Evolutionary conservation across 2,113 vertebrate genomes (phyloP).

Genomic region (Pluvialis apricaria): DNA sequence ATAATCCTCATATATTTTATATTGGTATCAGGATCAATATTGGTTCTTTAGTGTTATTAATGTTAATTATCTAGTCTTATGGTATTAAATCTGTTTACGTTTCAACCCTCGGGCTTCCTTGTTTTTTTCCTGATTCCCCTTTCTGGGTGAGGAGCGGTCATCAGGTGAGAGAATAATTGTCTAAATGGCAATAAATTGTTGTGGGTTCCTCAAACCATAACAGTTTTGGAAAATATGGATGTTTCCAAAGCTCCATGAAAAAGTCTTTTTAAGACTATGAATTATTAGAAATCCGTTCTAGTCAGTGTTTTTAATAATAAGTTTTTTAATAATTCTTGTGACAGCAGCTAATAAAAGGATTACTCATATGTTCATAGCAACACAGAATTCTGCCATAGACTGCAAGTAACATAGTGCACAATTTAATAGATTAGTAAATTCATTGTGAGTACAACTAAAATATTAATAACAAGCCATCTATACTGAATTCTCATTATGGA

Average conservation of each 20-base stretch:
- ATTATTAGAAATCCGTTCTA: neutral
- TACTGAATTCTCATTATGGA: neutral
- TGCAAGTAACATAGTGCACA: neutral
- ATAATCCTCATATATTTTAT: neutral
- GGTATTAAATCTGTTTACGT: neutral
- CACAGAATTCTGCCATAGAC: neutral
- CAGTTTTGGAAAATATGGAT: neutral
- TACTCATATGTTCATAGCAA: neutral
- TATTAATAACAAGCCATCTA: neutral
- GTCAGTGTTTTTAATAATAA: neutral
- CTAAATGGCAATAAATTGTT: neutral
- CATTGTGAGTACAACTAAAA: neutral
- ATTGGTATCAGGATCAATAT: neutral
- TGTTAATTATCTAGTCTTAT: neutral
- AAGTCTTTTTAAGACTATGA: neutral
- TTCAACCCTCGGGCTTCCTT: neutral
- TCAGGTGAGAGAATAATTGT: neutral
- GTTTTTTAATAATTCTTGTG: neutral
- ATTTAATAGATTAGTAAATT: neutral
- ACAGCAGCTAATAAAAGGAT: neutral
- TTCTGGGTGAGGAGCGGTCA: neutral
- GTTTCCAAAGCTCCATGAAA: neutral
- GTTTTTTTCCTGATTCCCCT: neutral
- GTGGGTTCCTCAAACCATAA: neutral
- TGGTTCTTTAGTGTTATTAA: neutral